Conservation (phyloP, 2,113 vertebrate species). For the Perca flavescens region DNA sequence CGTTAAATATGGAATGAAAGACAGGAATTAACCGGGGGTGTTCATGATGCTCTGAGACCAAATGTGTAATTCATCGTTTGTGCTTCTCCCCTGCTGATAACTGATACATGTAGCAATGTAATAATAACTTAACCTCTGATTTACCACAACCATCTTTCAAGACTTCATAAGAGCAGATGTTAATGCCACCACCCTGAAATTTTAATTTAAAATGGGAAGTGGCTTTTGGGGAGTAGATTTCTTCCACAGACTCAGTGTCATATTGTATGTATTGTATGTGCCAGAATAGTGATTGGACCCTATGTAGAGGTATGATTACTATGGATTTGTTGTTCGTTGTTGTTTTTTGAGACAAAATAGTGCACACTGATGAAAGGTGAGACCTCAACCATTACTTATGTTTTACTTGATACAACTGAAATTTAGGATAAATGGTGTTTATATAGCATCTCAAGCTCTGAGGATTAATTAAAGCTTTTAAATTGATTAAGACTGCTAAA, state of each 20-base stretch:
- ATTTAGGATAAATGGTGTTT: not conserved
- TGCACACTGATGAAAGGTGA: not conserved
- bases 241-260: not conserved
- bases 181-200: not conserved
- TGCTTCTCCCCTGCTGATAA: not conserved
- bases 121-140: not conserved
- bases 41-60: not conserved
- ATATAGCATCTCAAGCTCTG: not conserved
- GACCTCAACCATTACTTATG: not conserved
- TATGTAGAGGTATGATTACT: not conserved
- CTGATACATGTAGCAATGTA: not conserved
- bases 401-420: not conserved
- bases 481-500: constrained; percentile 38
- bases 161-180: not conserved
- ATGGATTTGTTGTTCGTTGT: not conserved
- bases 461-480: constrained; percentile 38
- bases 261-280: not conserved
- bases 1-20: not conserved
- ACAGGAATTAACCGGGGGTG: not conserved
- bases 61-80: not conserved
- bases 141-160: not conserved
- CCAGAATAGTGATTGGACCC: not conserved
- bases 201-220: not conserved
- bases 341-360: not conserved
- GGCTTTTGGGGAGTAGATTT: not conserved